Base-by-base conservation (phyloP, 2,888 invertebrate species). In the Petrophora chlorosata region DNA sequence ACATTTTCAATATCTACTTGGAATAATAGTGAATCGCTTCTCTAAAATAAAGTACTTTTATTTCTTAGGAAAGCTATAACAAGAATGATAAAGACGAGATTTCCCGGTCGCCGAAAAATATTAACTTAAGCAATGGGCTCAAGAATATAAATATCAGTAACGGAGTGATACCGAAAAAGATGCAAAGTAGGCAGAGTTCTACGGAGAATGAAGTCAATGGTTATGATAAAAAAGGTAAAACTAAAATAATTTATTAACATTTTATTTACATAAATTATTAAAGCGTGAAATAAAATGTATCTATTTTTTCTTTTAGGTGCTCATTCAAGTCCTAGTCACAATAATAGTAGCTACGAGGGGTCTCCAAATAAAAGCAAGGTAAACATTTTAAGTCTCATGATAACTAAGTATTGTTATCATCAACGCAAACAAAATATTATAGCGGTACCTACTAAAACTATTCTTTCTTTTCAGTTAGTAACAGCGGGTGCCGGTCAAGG, bases 401-500 rank as follows among this genome's bases (percentile, higher is more conserved):
- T n/a, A n/a, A n/a, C n/a, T n/a, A n/a, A n/a, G n/a, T n/a, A n/a
- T n/a, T n/a, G n/a, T n/a, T n/a, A n/a, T n/a, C n/a, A n/a, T n/a
- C n/a, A n/a, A n/a, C 9, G 25, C 9, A 19, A 19, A 19, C 10
- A 26, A n/a, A n/a, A n/a, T n/a, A n/a, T n/a, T n/a, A n/a, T n/a
- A n/a, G n/a, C n/a, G n/a, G n/a, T n/a, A n/a, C n/a, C n/a, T n/a
- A n/a, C n/a, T n/a, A n/a, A n/a, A n/a, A 10, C 1, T 12, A 22
- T 30, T 16, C 12, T 30, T 19, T 29, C 29, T 56, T 80, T 79
- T 68, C 66, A 90, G 90, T 67, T 89, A 46, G 72, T 84, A 42
- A 82, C 91, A 79, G 84, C 92, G 9, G 90, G 91, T 68, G 92
- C 92, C 49, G 94, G 94, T 22, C 94, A 95, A 75, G 95, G 95